Conservation (phyloP, 2,797 vertebrate species). For the Ptychobarbus kaznakovi region DNA sequence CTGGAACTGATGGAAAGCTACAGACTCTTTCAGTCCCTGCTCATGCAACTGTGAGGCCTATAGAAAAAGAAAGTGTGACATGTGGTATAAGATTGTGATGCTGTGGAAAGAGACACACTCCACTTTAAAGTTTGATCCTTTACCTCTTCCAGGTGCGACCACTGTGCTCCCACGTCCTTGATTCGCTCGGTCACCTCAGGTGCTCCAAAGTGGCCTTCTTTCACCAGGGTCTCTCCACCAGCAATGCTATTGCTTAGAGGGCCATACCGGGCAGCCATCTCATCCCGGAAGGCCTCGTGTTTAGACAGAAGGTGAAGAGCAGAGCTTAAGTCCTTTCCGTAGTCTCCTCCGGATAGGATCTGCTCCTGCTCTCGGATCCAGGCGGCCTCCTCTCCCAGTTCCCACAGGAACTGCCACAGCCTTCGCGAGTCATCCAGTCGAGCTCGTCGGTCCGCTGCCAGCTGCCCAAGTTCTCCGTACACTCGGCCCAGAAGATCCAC, state of each 20-base stretch:
- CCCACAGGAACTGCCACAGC: constrained; percentile 95
- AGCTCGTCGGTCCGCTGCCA: constrained; percentile 78
- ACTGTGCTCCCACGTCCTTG: constrained; percentile 79
- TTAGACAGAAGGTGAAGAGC: constrained; percentile 90
- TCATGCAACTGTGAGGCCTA: constrained; percentile 81
- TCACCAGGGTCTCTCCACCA: constrained; percentile 81
- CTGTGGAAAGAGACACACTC: neutral
- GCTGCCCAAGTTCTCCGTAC: constrained; percentile 85
- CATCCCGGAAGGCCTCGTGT: constrained; percentile 89
- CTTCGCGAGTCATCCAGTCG: constrained; percentile 88
- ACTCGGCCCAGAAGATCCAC: constrained; percentile 82
- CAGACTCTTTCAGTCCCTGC: constrained; percentile 82
- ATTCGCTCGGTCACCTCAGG: constrained; percentile 82
- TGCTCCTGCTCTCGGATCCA: constrained; percentile 96
- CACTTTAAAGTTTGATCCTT: constrained; percentile 9
- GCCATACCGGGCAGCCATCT: constrained; percentile 90
- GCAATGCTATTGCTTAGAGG: constrained; percentile 86
- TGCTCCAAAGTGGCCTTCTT: constrained; percentile 85
- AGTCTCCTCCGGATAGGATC: constrained; percentile 87
- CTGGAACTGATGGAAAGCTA: constrained; percentile 91
- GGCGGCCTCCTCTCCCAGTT: constrained; percentile 89
- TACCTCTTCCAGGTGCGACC: constrained; percentile 84
- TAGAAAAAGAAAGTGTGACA: neutral
- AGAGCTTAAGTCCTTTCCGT: constrained; percentile 89
- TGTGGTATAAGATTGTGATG: neutral